phyloP scores from a whole-genome alignment of 2,113 vertebrate genomes.

The Embiotoca jacksoni region DNA sequence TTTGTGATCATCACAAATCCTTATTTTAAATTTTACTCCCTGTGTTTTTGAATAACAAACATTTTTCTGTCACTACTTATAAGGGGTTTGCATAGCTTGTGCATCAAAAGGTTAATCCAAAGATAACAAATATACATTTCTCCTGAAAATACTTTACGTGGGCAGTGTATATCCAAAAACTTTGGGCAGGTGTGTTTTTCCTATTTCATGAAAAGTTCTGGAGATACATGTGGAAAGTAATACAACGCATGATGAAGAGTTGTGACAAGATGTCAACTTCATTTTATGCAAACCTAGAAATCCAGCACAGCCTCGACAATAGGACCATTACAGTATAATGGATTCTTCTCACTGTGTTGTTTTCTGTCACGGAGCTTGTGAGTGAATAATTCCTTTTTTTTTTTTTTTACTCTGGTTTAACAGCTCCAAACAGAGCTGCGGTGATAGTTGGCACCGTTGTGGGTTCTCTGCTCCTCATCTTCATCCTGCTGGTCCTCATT shows the following conservation, averaged over 20 bases:
- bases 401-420: conserved; percentile 6
- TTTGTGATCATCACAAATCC: too few relatives aligned
- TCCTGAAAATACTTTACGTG: too few relatives aligned
- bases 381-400: conserved; percentile 18
- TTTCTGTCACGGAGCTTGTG: background rate
- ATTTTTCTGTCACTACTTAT: too few relatives aligned
- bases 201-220: too few relatives aligned
- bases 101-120: too few relatives aligned
- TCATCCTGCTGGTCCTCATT: conserved; percentile 81
- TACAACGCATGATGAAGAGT: background rate
- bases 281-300: background rate
- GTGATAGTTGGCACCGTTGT: conserved; percentile 82
- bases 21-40: too few relatives aligned
- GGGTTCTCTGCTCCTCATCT: conserved; percentile 81
- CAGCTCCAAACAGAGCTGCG: conserved; percentile 74
- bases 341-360: background rate
- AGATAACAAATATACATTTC: too few relatives aligned
- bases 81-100: too few relatives aligned
- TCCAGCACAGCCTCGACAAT: background rate
- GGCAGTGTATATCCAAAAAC: too few relatives aligned
- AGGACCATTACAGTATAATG: background rate
- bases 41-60: too few relatives aligned
- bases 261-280: background rate
- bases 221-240: too few relatives aligned
- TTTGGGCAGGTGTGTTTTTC: too few relatives aligned